Conservation (phyloP, 2,888 invertebrate genomes). For the Noctua comes region DNA sequence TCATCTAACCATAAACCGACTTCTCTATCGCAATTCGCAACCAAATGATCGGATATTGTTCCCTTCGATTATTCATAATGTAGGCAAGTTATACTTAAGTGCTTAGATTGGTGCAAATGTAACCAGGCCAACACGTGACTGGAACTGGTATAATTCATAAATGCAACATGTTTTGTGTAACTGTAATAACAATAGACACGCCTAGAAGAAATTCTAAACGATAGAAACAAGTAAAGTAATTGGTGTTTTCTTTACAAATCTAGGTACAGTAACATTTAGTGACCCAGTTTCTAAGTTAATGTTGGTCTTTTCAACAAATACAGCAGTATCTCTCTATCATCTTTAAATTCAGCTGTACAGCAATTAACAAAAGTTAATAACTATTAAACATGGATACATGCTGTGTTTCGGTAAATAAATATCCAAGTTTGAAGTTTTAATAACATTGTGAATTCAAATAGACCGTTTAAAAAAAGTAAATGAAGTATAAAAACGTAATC, state of each 20-base stretch:
- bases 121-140: slow-evolving; percentile 22
- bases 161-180: background rate
- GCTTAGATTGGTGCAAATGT: slow-evolving; percentile 42
- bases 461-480: slow-evolving; percentile 2
- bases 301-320: background rate
- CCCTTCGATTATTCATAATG: slow-evolving; percentile 54
- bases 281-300: background rate
- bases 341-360: background rate
- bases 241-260: background rate
- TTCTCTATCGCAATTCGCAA: slow-evolving; percentile 66
- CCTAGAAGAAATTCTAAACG: background rate
- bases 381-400: background rate
- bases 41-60: slow-evolving; percentile 65
- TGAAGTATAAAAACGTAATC: slow-evolving; percentile 22
- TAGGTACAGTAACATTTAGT: background rate
- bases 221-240: background rate
- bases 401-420: background rate
- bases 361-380: background rate
- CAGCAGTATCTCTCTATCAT: background rate
- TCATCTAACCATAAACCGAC: slow-evolving; percentile 53
- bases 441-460: background rate
- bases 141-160: background rate
- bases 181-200: background rate
- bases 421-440: background rate
- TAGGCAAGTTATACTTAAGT: slow-evolving; percentile 35